Base-by-base conservation (phyloP, 2,113 vertebrate genomes). In the Ranitomeya imitator region DNA sequence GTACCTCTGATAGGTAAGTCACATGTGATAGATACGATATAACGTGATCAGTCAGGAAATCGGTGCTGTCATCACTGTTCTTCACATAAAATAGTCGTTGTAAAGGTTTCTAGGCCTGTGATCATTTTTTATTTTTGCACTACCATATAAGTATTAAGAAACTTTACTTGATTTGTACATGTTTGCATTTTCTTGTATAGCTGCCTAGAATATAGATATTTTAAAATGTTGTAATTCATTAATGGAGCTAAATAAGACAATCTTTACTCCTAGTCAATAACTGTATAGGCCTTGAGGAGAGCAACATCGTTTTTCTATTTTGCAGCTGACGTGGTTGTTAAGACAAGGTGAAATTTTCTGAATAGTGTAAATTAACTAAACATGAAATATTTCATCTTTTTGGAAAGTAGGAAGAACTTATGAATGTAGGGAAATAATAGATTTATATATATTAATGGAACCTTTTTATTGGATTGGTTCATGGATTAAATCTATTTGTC, bases 1-100 rank as follows among this genome's bases (percentile, higher is more conserved):
- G 97, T 98, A 85, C 97, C 97, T 86, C 94, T 98, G 71, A 98
- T 97, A 90, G 97, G 97, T 96, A 94, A 91, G 94, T 82, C 19
- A 7, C 16, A 3, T 37, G 37, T 10, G 3, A 45, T 45, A 15
- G 45, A 16, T 45, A 31, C 2, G 7, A 7, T 45, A 74, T 37
- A 2, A 74, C 13, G 71, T 74, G 15, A 74, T 74, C 31, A 18
- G 15, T 73, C 69, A 26, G 67, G 23, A 69, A 14, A 69, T 23
- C n/a, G 31, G 4, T 73, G 69, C 7, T 31, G 69, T 74, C 31
- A 45, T 69, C 23, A 14, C 67, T 69, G 21, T 67, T 67, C 21
- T 26, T 11, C 55, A 57, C 69, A n/a, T 37, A 16, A 18, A 37
- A 37, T 45, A 4, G 71, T 71, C 6, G 7, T 16, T 73, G 69